Conservation (phyloP, 2,888 invertebrate species). For the Noctua pronuba region DNA sequence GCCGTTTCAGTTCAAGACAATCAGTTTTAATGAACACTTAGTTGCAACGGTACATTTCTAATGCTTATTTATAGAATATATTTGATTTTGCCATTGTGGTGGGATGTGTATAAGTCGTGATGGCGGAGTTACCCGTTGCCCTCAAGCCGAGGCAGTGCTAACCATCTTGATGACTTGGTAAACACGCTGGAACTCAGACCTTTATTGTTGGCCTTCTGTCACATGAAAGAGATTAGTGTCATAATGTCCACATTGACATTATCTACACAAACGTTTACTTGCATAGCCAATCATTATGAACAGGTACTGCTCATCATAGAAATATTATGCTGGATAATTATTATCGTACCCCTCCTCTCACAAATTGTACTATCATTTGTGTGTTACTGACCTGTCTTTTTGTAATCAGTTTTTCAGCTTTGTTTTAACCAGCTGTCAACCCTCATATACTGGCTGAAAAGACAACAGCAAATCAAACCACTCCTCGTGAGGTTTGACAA, state of each 20-base stretch:
- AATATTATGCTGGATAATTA: conserved; percentile 6
- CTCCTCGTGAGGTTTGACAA: conserved; percentile 7
- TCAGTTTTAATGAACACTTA: conserved; percentile 37
- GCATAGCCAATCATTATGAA: conserved; percentile 32
- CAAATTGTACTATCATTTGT: neutral
- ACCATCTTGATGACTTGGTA: conserved; percentile 59
- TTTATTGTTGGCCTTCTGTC: conserved; percentile 64
- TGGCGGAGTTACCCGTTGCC: conserved; percentile 58
- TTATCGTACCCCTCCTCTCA: neutral
- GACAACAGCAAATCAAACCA: conserved; percentile 2
- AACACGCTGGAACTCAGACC: conserved; percentile 64
- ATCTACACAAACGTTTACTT: conserved; percentile 45
- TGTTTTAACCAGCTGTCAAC: neutral
- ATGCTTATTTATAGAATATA: conserved; percentile 41
- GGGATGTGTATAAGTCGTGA: conserved; percentile 65
- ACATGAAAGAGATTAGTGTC: conserved; percentile 74
- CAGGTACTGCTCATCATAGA: conserved; percentile 1
- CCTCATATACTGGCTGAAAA: neutral
- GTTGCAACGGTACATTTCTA: conserved; percentile 46
- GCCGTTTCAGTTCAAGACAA: conserved; percentile 33
- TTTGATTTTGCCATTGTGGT: conserved; percentile 49
- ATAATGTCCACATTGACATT: conserved; percentile 61
- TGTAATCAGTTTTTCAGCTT: neutral
- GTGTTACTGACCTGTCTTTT: neutral
- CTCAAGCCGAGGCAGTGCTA: conserved; percentile 51